Evolutionary conservation across 2,797 vertebrate genomes (phyloP).

Genomic region (Kryptopterus vitreolus): DNA sequence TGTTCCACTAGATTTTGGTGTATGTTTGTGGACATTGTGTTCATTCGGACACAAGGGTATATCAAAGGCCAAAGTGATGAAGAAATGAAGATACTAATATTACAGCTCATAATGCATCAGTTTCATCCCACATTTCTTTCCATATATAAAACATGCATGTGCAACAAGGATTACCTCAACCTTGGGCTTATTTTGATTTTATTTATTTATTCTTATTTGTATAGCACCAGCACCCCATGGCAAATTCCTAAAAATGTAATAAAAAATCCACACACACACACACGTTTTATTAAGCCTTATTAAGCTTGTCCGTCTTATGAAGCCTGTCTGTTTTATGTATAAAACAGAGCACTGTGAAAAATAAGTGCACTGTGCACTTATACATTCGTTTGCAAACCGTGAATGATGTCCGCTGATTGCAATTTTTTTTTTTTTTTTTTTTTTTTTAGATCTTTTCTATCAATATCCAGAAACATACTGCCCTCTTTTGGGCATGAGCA

Average conservation of each 20-base stretch:
- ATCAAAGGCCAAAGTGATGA: background rate
- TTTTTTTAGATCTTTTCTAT: background rate
- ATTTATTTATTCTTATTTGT: no score
- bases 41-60: background rate
- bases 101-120: conserved; percentile 1
- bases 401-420: background rate
- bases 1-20: background rate
- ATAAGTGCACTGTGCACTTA: background rate
- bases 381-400: conserved; percentile 4
- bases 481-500: conserved; percentile 29
- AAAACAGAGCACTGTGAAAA: no score
- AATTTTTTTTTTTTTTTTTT: no score
- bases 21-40: background rate
- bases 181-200: no score
- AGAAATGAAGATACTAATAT: conserved; percentile 23
- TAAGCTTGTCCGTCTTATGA: background rate
- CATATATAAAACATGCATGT: conserved; percentile 13
- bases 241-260: no score
- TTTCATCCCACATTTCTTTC: background rate
- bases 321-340: conserved; percentile 13
- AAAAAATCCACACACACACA: no score
- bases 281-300: background rate
- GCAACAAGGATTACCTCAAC: no score
- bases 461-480: conserved; percentile 23
- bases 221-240: no score